Conservation (phyloP, 2,888 invertebrate genomes). For the Epirrita christyi region DNA sequence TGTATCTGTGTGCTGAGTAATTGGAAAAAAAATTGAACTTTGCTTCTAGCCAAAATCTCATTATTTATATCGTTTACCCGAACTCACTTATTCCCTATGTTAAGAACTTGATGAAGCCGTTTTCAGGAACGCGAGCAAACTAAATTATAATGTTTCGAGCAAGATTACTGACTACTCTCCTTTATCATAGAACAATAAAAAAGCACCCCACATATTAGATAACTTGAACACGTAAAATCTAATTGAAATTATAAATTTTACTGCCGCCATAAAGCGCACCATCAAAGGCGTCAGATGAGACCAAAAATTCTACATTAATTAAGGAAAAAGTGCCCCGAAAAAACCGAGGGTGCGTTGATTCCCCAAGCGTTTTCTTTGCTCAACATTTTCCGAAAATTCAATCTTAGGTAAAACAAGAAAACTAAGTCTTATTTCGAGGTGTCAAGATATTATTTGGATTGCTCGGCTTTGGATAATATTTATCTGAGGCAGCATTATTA, state of each 20-base stretch:
- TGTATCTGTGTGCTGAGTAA: conserved; percentile 52
- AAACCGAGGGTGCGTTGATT: conserved; percentile 72
- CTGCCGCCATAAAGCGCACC: conserved; percentile 58
- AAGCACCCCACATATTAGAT: conserved; percentile 5
- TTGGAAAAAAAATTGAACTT: conserved; percentile 18
- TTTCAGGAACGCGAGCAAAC: background rate
- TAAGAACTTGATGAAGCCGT: background rate
- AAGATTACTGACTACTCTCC: background rate
- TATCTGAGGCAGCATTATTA: conserved; percentile 79
- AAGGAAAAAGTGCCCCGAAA: conserved; percentile 79
- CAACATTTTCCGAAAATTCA: conserved; percentile 75
- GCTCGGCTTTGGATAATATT: conserved; percentile 66
- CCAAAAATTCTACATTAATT: conserved; percentile 83
- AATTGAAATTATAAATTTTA: conserved; percentile 57
- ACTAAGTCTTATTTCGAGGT: conserved; percentile 52
- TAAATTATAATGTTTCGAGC: background rate
- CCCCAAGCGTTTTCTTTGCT: conserved; percentile 78
- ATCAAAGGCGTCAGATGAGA: conserved; percentile 73
- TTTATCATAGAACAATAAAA: background rate
- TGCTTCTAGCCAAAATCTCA: background rate
- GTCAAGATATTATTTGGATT: conserved; percentile 53
- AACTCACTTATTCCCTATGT: background rate
- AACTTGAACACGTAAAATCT: conserved; percentile 31
- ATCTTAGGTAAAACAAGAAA: conserved; percentile 40
- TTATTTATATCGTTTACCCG: background rate